A percentile compares a stretch with the other conserved stretches of the same genome.
These are phyloP conservation scores for Hydrophis major DNA, from an alignment of 2,797 vertebrate species.

Conservation along the genomic window DNA sequence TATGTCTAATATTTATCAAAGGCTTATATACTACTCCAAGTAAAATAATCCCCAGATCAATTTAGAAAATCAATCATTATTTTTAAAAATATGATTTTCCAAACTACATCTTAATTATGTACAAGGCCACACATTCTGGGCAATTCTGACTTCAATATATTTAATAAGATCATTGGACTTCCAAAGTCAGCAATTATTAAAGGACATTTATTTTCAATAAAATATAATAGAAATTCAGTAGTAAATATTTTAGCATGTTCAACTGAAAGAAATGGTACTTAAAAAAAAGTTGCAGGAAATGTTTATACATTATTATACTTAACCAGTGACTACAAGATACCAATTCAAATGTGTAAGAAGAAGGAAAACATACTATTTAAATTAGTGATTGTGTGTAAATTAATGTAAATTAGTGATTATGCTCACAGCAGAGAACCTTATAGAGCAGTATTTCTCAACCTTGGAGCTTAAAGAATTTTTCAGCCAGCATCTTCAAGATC, in stretches of 20 bases:
- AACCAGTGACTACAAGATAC: not conserved
- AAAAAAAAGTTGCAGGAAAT: not conserved
- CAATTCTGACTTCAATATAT: slow-evolving; percentile 53
- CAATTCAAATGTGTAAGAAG: not conserved
- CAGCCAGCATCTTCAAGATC: not conserved
- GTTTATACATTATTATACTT: not conserved
- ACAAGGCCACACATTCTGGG: slow-evolving; percentile 39
- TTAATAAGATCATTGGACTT: not conserved
- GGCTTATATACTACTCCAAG: not conserved
- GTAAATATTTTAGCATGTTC: not conserved
- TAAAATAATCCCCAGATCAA: not conserved
- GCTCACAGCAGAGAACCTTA: not conserved
- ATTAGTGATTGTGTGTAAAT: not conserved
- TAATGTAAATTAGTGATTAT: not conserved
- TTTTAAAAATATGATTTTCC: not conserved
- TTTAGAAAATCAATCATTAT: not conserved
- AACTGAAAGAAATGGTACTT: not conserved
- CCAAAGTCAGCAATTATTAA: not conserved
- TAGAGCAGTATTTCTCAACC: not conserved
- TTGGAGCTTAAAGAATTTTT: not conserved
- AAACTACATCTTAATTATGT: not conserved
- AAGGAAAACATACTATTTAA: not conserved
- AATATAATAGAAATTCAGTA: not conserved
- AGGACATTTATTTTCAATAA: not conserved
- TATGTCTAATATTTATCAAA: not conserved